phyloP scores from a whole-genome alignment of 1,140 invertebrate species.

The Belonocnema kinseyi region DNA sequence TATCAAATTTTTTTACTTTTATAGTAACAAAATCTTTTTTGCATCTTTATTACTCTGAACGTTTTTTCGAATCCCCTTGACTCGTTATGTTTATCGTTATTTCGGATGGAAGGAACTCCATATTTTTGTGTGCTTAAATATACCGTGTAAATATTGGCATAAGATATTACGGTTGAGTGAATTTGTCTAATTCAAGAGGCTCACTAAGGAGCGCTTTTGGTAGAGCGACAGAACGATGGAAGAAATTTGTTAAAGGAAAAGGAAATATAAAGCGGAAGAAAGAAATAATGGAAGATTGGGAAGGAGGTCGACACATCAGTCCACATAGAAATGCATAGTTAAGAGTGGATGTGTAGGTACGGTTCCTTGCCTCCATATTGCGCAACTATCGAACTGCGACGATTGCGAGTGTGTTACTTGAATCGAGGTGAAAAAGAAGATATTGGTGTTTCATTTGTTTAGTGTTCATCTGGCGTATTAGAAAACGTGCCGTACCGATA shows the following conservation, averaged over 20 bases:
- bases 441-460: conserved; percentile 64
- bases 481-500: conserved; percentile 68
- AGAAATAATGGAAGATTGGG: neutral
- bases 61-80: neutral
- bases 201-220: neutral
- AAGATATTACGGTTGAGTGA: conserved; percentile 46
- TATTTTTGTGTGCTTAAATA: conserved; percentile 32
- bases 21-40: too few species aligned
- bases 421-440: conserved; percentile 1
- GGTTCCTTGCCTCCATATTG: conserved; percentile 59
- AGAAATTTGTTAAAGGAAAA: neutral
- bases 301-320: neutral
- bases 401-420: conserved; percentile 7
- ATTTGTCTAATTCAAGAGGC: conserved; percentile 41
- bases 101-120: neutral
- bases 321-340: conserved; percentile 35
- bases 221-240: neutral
- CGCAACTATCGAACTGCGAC: conserved; percentile 59
- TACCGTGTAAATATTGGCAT: conserved; percentile 39
- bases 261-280: conserved; percentile 2
- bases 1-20: too few species aligned
- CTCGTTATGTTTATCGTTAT: conserved; percentile 3
- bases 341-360: conserved; percentile 47
- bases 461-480: conserved; percentile 68
- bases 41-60: neutral